phyloP scores from a whole-genome alignment of 1,140 invertebrate genomes.

The Lithobius niger region DNA sequence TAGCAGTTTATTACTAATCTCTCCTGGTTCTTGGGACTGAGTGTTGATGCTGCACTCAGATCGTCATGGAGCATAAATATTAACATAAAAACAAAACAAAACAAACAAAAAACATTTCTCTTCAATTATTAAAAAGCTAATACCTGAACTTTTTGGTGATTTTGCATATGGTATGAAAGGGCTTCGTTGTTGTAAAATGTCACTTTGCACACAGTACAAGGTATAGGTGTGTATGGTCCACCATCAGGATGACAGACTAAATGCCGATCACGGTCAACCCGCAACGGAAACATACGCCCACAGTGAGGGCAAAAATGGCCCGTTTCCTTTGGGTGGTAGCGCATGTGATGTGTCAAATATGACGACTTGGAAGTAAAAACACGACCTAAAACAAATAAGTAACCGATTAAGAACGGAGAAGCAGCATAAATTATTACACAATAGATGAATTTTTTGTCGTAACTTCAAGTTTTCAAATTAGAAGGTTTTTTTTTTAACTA shows the following conservation, averaged over 20 bases:
- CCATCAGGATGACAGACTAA: background rate
- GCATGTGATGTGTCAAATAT: slow-evolving; percentile 6
- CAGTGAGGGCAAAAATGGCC: slow-evolving; percentile 5
- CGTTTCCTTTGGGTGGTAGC: slow-evolving; percentile 5
- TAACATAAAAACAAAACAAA: too few relatives aligned
- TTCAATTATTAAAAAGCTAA: background rate
- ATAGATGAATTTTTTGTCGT: too few relatives aligned
- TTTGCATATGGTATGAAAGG: slow-evolving; percentile 2
- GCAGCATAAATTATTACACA: background rate
- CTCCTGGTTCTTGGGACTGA: too few relatives aligned
- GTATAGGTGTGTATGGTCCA: slow-evolving; percentile 1
- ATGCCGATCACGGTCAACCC: slow-evolving; percentile 1
- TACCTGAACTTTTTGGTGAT: slow-evolving; percentile 8
- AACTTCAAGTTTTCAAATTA: too few relatives aligned
- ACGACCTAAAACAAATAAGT: background rate
- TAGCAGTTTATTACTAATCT: too few relatives aligned
- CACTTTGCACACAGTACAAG: slow-evolving; percentile 2
- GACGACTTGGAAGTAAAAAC: slow-evolving; percentile 4
- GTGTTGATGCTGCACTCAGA: too few relatives aligned
- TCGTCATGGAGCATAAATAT: too few relatives aligned
- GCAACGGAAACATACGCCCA: slow-evolving; percentile 4
- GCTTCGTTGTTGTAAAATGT: background rate
- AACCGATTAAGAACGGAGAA: background rate
- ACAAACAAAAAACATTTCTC: too few relatives aligned
- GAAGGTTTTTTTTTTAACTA: too few relatives aligned